A percentile compares a stretch with the other conserved stretches of the same genome.
Evolutionary conservation across 2,797 vertebrate genomes (phyloP).

Genomic region (Parotocinclus haroldoi): DNA sequence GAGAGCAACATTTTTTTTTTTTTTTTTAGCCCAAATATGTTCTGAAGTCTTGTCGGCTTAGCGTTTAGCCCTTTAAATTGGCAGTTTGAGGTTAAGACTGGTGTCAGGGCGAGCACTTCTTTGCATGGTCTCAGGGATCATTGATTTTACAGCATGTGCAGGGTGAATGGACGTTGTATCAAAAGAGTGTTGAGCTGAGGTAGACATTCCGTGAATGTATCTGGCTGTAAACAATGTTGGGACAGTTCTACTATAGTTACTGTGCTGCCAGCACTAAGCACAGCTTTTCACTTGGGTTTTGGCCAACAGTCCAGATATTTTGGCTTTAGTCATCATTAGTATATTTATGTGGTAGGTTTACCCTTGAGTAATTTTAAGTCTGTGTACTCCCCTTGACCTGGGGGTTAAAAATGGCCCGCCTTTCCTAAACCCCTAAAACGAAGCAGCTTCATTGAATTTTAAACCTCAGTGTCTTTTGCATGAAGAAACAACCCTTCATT

Average conservation of each 20-base stretch:
- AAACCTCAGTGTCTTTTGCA: too few relatives aligned
- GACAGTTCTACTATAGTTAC: conserved; percentile 21
- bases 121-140: conserved; percentile 41
- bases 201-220: conserved; percentile 30
- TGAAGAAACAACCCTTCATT: too few relatives aligned
- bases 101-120: conserved; percentile 36
- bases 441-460: too few relatives aligned
- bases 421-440: too few relatives aligned
- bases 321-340: too few relatives aligned
- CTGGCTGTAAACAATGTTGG: conserved; percentile 20
- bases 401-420: too few relatives aligned
- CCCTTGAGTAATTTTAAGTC: too few relatives aligned
- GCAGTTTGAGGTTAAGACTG: conserved; percentile 45
- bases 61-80: conserved; percentile 32
- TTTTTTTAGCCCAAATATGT: conserved; percentile 49
- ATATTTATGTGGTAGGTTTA: too few relatives aligned
- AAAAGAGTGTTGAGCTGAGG: conserved; percentile 37
- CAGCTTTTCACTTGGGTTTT: not conserved
- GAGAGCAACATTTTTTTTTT: conserved; percentile 21
- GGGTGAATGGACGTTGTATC: conserved; percentile 23
- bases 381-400: too few relatives aligned
- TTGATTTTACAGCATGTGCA: conserved; percentile 40
- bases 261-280: conserved; percentile 19
- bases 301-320: too few relatives aligned
- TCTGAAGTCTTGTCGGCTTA: conserved; percentile 40